These are phyloP conservation scores for Archocentrus centrarchus DNA, from an alignment of 2,113 vertebrate genomes.

Conservation along the genomic window DNA sequence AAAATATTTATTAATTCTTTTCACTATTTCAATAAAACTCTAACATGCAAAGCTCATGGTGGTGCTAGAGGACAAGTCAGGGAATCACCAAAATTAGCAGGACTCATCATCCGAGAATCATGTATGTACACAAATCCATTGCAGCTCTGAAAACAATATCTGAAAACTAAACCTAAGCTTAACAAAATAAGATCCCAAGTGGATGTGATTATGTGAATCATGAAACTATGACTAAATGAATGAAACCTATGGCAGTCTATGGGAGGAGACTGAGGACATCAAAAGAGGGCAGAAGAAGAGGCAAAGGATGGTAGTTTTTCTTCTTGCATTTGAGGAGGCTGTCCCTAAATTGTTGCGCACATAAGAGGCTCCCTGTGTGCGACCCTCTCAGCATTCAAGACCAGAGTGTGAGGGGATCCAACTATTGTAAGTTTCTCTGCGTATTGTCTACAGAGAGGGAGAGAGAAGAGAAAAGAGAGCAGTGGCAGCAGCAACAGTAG, in stretches of 20 bases:
- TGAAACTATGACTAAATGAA: slow-evolving; percentile 26
- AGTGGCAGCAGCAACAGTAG: slow-evolving; percentile 35
- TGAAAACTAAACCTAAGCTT: background rate
- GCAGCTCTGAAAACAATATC: background rate
- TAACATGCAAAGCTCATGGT: slow-evolving; percentile 9
- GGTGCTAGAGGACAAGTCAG: slow-evolving; percentile 12
- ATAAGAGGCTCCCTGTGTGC: slow-evolving; percentile 82
- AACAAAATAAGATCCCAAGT: background rate
- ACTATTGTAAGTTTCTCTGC: slow-evolving; percentile 75
- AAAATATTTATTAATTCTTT: background rate
- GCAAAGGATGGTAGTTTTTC: slow-evolving; percentile 57
- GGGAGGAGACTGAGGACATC: slow-evolving; percentile 50
- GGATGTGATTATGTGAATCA: background rate
- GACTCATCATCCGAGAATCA: background rate
- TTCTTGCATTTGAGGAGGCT: slow-evolving; percentile 70
- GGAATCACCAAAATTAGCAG: background rate
- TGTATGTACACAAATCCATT: background rate
- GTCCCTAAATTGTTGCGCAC: slow-evolving; percentile 78
- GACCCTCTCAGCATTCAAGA: slow-evolving; percentile 80
- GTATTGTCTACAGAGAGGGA: slow-evolving; percentile 63
- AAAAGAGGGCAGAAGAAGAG: slow-evolving; percentile 52
- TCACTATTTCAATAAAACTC: background rate
- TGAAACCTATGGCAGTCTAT: background rate
- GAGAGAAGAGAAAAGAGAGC: slow-evolving; percentile 43
- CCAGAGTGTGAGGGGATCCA: slow-evolving; percentile 73